These are phyloP conservation scores for Beaufortia kweichowensis DNA, from an alignment of 2,113 vertebrate species.

Conservation along the genomic window DNA sequence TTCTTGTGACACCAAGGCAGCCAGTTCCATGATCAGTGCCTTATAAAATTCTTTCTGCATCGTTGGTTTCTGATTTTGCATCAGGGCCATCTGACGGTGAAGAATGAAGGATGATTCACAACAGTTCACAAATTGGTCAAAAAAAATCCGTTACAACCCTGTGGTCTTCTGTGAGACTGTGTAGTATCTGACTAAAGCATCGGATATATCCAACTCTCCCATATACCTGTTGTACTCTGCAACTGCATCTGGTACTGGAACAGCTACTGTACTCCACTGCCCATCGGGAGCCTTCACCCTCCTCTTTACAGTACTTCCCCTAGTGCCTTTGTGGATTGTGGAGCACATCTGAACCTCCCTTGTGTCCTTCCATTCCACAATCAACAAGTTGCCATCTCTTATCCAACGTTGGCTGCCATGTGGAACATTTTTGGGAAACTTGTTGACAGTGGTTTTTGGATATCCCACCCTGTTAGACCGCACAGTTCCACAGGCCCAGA, in stretches of 20 bases:
- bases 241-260: no score
- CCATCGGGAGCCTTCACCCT: neutral
- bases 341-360: no score
- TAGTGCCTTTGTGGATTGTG: neutral
- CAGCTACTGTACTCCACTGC: no score
- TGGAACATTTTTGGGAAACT: neutral
- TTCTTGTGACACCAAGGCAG: no score
- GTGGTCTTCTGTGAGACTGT: slow-evolving; percentile 3
- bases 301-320: neutral
- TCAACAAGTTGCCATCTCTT: no score
- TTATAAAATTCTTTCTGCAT: neutral
- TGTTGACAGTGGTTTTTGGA: no score
- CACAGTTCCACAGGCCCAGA: neutral
- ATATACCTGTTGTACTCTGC: neutral
- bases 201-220: neutral
- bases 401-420: no score
- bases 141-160: slow-evolving; percentile 7
- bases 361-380: no score
- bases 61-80: neutral
- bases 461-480: no score
- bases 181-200: neutral
- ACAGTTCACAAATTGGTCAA: slow-evolving; percentile 20
- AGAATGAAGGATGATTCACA: slow-evolving; percentile 13
- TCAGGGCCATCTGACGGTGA: neutral
- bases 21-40: neutral